Percentiles rank a stretch among this genome's conserved stretches.
These are phyloP conservation scores for Volucella bombylans DNA, from an alignment of 2,888 invertebrate genomes.

Conservation along the genomic window DNA sequence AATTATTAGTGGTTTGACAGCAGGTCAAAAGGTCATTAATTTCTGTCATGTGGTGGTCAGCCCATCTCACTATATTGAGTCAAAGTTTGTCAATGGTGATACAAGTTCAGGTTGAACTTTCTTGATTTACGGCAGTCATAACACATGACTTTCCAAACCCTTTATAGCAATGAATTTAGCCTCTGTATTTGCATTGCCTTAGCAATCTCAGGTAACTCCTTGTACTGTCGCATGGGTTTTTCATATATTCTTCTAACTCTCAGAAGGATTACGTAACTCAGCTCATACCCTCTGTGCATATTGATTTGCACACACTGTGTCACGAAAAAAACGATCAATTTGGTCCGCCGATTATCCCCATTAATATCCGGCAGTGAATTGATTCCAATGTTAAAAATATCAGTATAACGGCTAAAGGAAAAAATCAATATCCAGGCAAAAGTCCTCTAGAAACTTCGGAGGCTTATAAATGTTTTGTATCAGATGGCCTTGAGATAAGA, in stretches of 20 bases:
- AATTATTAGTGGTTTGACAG: too few species aligned
- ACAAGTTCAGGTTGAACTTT: too few species aligned
- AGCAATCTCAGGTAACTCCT: neutral
- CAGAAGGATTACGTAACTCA: neutral
- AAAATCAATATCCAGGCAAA: conserved; percentile 12
- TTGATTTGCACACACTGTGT: conserved; percentile 22
- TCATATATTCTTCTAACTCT: neutral
- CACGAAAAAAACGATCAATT: conserved; percentile 20
- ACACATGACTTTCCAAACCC: too few species aligned
- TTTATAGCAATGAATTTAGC: too few species aligned
- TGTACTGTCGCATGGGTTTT: too few species aligned
- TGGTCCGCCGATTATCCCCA: neutral
- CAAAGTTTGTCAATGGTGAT: too few species aligned
- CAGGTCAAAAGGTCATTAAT: too few species aligned
- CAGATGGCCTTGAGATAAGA: conserved; percentile 43
- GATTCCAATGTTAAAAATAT: conserved; percentile 31
- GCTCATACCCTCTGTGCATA: neutral
- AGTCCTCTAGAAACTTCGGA: neutral
- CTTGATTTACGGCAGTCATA: too few species aligned
- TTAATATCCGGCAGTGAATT: conserved; percentile 11
- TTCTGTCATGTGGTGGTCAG: too few species aligned
- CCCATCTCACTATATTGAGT: too few species aligned
- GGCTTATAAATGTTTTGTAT: neutral
- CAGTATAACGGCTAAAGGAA: neutral
- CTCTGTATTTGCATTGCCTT: too few species aligned